Base-by-base conservation (phyloP, 1,140 invertebrate genomes). In the Lordiphosa collinella region DNA sequence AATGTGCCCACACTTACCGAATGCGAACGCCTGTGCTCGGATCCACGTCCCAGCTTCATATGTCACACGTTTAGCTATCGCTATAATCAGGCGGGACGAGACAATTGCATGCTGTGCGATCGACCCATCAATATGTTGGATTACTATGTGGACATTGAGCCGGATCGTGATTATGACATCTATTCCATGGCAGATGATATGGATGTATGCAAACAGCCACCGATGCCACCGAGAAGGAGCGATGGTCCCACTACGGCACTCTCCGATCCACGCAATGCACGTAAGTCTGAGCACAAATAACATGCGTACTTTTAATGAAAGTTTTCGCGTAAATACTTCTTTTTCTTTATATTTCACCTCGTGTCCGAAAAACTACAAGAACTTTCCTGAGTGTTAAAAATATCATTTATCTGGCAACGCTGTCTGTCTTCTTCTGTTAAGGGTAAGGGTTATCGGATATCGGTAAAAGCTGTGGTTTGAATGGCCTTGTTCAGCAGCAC, bases 31-130 rank as follows among this genome's bases (percentile, higher is more conserved):
- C 89, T 94, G 11, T 96, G 95, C 76, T 92, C 92, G 25, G 91
- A 91, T n/a, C 93, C 95, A 85, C 91, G 90, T 22, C 56, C 70
- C 25, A 91, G 92, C 34, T 95, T 95, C 65, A 89, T 89, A 55
- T 96, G 95, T 71, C 91, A 92, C 41, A 93, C 93, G 0, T 95
- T 94, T 71, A 94, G 94, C 62, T 96, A 92, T 73, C 92, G 93
- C 91, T 89, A 89, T 25, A 88, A 72, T 32, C 68, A 68, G 56
- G 75, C 62, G 9, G 68, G 80, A 1, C 65, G 82, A 12, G 94
- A 95, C 59, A 96, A 96, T 79, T 96, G 95, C 73, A 93, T 94
- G 73, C 87, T 95, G 1, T 94, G 93, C 63, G 92, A 93, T 58
- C 84, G 92, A 9, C 91, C 92, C 1, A 93, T 94, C 57, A 90